Base-by-base conservation (phyloP, 2,797 vertebrate species). In the Champsocephalus esox region DNA sequence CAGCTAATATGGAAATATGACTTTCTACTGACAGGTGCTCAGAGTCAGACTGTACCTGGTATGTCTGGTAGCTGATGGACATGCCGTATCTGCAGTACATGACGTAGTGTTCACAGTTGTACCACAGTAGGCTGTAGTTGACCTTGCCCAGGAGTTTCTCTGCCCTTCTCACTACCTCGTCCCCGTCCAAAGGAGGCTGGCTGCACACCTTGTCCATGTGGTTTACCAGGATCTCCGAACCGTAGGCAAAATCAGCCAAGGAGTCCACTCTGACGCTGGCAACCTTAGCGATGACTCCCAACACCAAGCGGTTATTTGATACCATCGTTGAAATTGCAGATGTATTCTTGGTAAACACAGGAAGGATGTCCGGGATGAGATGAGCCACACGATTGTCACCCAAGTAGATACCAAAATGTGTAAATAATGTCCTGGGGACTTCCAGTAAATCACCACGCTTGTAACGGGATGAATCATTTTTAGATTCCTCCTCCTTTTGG, bases 81-180 rank as follows among this genome's bases (percentile, higher is more conserved):
- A 95, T 90, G 28, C 96, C 97, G 1, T 98, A 99, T 84, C 98
- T 95, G 95, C 98, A 99, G 95, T 97, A 94, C 91, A 98, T 99
- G 84, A 99, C 98, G 12, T 97, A 99, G 91, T 99, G 98, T 85
- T 99, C 98, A 76, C 98, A 99, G 94, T 99, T 99, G 94, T 98
- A 96, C 98, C 98, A 99, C 77, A 99, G 93, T 0, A 99, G 89
- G 81, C 98, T 99, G 91, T 99, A 99, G 17, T 92, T 90, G 17
- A 96, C 93, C 0, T 92, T 69, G 10, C 98, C 98, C 85, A 97
- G 82, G 75, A 96, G 92, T 75, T 94, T 96, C 93, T 99, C 97
- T 0, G 98, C 98, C 73, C 97, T 90, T 3, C 76, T 80, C 0
- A 95, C 97, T 79, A 97, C 96, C 88, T 97, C 97, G n/a, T 99